Base-by-base conservation (phyloP, 2,113 vertebrate genomes). In the Clinocottus analis region DNA sequence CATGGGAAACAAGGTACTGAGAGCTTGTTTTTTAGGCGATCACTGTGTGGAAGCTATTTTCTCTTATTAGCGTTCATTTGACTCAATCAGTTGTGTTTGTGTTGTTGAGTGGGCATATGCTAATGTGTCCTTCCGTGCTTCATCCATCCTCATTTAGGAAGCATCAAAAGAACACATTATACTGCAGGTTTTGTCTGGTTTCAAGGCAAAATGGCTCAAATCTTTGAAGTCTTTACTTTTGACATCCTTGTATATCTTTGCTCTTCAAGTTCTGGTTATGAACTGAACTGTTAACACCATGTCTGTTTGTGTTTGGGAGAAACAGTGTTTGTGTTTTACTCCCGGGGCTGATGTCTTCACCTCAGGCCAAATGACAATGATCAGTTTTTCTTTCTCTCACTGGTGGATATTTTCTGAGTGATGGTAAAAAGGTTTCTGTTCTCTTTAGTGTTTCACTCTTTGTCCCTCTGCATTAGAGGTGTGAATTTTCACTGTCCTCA, bases 311-410 rank as follows among this genome's bases (percentile, higher is more conserved):
- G 31, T 11, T 29, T 61, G 56, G 33, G 58, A 51, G 23, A 12
- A 66, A 77, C 31, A 53, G 13, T 33, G 58, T 70, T 41, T 66
- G 21, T 37, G n/a, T 17, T 79, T 23, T 25, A 53, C 43, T 67
- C 60, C 33, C 25, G 51, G 31, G 3, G 41, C 13, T 29, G 31
- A 43, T 56, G 45, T 35, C 27, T 11, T 73, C 19, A 60, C 43
- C 25, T 10, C 31, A 14, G 43, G 51, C 37, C 11, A 13, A 41
- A 41, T 41, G 39, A 25, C 5, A 61, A 19, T 61, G 5, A 29
- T 13, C 47, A 67, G 13, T 9, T 17, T 33, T 17, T 39, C 39
- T 41, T 3, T 60, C 23, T 47, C 33, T 29, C 27, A 5, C 27
- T 29, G 29, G 8, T 16, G 37, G 31, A 59, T n/a, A n/a, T 35